Percentiles rank a stretch among this genome's conserved stretches.
Evolutionary conservation across 1,140 invertebrate species (phyloP).

Genomic region (Cheumatopsyche charites): DNA sequence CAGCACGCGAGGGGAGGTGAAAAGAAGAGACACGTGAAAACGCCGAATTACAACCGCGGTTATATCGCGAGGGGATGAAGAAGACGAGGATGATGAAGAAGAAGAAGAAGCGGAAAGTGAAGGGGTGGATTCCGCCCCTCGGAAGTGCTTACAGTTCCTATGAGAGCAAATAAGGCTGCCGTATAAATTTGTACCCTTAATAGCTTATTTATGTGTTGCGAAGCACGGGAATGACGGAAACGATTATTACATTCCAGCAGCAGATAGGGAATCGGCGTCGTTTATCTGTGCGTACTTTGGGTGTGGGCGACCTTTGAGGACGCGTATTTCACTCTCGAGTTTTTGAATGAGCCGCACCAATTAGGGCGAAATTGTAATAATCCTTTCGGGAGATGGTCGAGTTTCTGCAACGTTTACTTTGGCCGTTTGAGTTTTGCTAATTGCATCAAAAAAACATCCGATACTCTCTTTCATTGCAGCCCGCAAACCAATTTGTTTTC

Average conservation of each 20-base stretch:
- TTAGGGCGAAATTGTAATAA: conserved; percentile 22
- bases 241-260: conserved; percentile 25
- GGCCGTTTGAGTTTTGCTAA: conserved; percentile 21
- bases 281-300: too few species aligned
- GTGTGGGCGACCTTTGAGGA: not conserved
- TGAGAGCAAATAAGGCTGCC: conserved; percentile 25
- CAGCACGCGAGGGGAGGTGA: not conserved
- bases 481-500: conserved; percentile 26
- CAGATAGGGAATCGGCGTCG: not conserved
- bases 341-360: conserved; percentile 6
- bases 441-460: conserved; percentile 12
- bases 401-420: conserved; percentile 25
- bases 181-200: conserved; percentile 31
- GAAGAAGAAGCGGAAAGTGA: conserved; percentile 17
- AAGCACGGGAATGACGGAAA: conserved; percentile 22
- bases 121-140: conserved; percentile 9
- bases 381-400: conserved; percentile 3
- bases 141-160: conserved; percentile 29
- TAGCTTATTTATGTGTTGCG: conserved; percentile 27
- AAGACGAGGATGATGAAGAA: too few species aligned
- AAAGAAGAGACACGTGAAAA: not conserved
- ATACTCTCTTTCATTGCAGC: conserved; percentile 22
- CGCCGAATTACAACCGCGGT: conserved; percentile 24
- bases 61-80: too few species aligned
- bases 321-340: not conserved